These are phyloP conservation scores for Microplitis mediator DNA, from an alignment of 1,140 invertebrate genomes.

Conservation along the genomic window DNA sequence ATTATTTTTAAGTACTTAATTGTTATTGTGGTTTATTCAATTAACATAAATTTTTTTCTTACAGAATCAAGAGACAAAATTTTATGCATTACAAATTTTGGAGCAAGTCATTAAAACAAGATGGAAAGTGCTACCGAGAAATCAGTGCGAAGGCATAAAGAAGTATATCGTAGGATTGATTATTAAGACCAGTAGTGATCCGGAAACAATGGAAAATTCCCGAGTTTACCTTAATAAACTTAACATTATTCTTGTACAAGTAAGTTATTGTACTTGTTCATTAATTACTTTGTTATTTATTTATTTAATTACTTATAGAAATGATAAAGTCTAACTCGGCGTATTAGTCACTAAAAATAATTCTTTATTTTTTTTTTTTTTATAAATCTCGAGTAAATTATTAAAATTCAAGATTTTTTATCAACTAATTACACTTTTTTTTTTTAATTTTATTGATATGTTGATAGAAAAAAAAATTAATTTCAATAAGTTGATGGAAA, in stretches of 20 bases:
- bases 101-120: constrained; percentile 99
- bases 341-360: too few relatives aligned
- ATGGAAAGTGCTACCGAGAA: constrained; percentile 98
- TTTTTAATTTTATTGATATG: too few relatives aligned
- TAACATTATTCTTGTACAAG: constrained; percentile 97
- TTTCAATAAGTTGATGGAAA: too few relatives aligned
- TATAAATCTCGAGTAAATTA: too few relatives aligned
- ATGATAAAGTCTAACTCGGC: too few relatives aligned
- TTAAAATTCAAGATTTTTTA: too few relatives aligned
- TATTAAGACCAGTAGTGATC: constrained; percentile 96
- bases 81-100: constrained; percentile 98
- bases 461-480: too few relatives aligned
- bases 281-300: constrained; percentile 23
- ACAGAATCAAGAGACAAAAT: constrained; percentile 97
- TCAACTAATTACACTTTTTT: too few relatives aligned
- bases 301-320: constrained; percentile 3
- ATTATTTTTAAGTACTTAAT: too few relatives aligned
- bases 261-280: not conserved
- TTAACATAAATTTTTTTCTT: constrained; percentile 6
- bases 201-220: constrained; percentile 85
- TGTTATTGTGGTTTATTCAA: not conserved
- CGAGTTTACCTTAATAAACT: constrained; percentile 98
- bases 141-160: constrained; percentile 99
- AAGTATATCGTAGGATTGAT: constrained; percentile 99
- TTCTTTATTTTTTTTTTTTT: too few relatives aligned